Evolutionary conservation across 2,113 vertebrate species (phyloP).

Genomic region (Mirza zaza): DNA sequence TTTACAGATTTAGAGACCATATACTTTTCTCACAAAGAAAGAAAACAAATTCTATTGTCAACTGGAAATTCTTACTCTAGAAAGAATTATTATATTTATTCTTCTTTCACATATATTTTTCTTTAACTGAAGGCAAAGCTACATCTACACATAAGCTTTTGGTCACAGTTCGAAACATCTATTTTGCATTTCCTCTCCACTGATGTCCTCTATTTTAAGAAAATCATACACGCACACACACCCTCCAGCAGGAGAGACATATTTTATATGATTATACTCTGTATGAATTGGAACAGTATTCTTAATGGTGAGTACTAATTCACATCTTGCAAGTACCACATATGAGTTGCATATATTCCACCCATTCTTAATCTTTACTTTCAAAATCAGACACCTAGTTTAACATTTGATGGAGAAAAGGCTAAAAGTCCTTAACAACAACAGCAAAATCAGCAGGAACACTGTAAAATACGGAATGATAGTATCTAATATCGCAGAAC

Average conservation of each 20-base stretch:
- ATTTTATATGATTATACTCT: background rate
- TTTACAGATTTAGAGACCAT: constrained; percentile 29
- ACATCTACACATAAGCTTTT: constrained; percentile 51
- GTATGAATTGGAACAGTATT: background rate
- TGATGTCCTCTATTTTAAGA: constrained; percentile 11
- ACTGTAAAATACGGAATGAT: constrained; percentile 27
- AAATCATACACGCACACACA: background rate
- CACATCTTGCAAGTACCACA: constrained; percentile 9
- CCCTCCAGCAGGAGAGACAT: background rate
- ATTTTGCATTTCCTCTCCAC: constrained; percentile 52
- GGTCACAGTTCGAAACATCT: constrained; percentile 59
- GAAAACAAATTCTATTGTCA: constrained; percentile 34
- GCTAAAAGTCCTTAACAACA: constrained; percentile 31
- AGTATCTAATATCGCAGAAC: constrained; percentile 15
- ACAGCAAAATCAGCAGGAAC: background rate
- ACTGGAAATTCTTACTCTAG: constrained; percentile 57
- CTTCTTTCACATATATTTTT: constrained; percentile 41
- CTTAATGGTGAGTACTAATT: background rate
- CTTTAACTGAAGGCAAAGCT: constrained; percentile 57
- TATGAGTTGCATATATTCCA: background rate
- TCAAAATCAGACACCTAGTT: constrained; percentile 39
- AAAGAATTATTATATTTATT: constrained; percentile 23
- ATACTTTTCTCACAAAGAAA: constrained; percentile 70
- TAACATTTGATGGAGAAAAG: constrained; percentile 40
- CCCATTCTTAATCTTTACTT: constrained; percentile 30